Base-by-base conservation (phyloP, 2,113 vertebrate species). In the Saimiri boliviensis region DNA sequence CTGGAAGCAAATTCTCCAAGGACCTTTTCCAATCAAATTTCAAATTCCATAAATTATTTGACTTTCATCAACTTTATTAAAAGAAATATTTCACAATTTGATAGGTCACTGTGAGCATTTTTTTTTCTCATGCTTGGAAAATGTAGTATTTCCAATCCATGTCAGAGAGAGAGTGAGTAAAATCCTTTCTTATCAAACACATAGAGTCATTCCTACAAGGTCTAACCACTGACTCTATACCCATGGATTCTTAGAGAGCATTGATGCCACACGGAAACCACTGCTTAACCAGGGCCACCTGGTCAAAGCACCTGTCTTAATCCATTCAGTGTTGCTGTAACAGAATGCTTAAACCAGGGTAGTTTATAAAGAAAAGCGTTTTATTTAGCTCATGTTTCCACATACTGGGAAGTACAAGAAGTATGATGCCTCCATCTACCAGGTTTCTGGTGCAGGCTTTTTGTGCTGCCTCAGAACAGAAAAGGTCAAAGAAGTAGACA, bases 21-120 rank as follows among this genome's bases (percentile, higher is more conserved):
- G 45, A 82, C 12, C 0, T 30, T 91, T 76, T 14, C 58, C 60
- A 76, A n/a, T 54, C 27, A 85, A 83, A 37, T 47, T 91, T 91
- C 52, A 86, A 82, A 93, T 91, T 60, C 37, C n/a, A 89, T 60
- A 66, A 45, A 60, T 94, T 83, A 74, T 81, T 82, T 84, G 42
- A 88, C 21, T 91, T 88, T 63, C n/a, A 66, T 32, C 8, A 60
- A 17, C 3, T 76, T 47, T 37, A 45, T 19, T n/a, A 45, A 58
- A 58, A 60, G 45, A 54, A 60, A 7, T 79, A 63, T 81, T 85
- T 95, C 58, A 77, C 17, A 60, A 37, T 82, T 87, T 35, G 20
- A 1, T 86, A 73, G 86, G 54, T 70, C 20, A 60, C 27, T 21
- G 19, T 14, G 12, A 45, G 17, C 21, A 90, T 32, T 47, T 71